These are phyloP conservation scores for Epirrhoe tristata DNA, from an alignment of 2,888 invertebrate genomes.

Conservation along the genomic window DNA sequence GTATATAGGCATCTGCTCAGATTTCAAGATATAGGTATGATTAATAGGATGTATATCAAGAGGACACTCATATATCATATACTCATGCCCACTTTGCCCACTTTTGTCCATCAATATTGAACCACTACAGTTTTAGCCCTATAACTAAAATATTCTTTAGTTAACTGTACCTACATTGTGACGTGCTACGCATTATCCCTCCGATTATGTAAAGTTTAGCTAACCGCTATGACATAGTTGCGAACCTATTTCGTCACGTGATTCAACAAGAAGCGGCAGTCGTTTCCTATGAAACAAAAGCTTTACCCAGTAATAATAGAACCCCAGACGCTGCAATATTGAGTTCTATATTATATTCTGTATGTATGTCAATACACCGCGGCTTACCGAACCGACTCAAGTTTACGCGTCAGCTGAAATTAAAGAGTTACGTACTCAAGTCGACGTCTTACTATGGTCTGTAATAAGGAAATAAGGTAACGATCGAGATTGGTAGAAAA, in stretches of 20 bases:
- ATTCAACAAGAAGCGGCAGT: background rate
- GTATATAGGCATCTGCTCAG: too few species aligned
- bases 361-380: slow-evolving; percentile 44
- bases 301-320: slow-evolving; percentile 26
- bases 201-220: too few species aligned
- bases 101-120: too few species aligned
- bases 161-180: too few species aligned
- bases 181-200: too few species aligned
- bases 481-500: background rate
- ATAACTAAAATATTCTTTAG: too few species aligned
- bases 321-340: slow-evolving; percentile 33
- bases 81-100: too few species aligned
- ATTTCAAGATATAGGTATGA: too few species aligned
- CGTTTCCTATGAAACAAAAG: background rate
- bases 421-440: slow-evolving; percentile 50
- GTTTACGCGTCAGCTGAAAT: slow-evolving; percentile 59
- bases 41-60: too few species aligned
- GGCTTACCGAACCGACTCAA: slow-evolving; percentile 47
- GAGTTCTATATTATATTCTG: slow-evolving; percentile 41
- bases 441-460: slow-evolving; percentile 34
- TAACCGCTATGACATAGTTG: too few species aligned
- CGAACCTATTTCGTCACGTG: background rate
- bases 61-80: too few species aligned
- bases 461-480: background rate
- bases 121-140: too few species aligned